Percentiles rank a stretch among this genome's conserved stretches.
phyloP scores from a whole-genome alignment of 2,797 vertebrate genomes.

The Spheniscus humboldti region DNA sequence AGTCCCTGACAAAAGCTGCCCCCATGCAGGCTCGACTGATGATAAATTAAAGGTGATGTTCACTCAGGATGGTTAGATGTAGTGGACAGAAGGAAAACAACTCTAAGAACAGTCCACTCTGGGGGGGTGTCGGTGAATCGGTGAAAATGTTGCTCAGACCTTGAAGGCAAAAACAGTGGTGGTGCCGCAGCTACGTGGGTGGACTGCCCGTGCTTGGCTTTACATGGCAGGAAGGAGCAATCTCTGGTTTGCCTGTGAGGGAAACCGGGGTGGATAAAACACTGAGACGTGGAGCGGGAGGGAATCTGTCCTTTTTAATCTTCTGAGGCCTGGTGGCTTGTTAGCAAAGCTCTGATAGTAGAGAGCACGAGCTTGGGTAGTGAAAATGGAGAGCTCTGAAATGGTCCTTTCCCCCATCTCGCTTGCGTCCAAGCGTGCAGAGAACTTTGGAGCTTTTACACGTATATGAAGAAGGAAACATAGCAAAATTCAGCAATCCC shows the following conservation, averaged over 20 bases:
- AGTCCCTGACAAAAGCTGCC: background rate
- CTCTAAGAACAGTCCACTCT: background rate
- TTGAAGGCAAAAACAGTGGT: background rate
- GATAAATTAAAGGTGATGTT: background rate
- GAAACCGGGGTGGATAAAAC: background rate
- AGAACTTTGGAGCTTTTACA: background rate
- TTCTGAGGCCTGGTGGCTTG: background rate
- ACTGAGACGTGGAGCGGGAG: rapidly evolving
- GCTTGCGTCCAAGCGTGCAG: rapidly evolving
- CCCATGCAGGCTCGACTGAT: rapidly evolving
- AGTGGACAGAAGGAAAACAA: background rate
- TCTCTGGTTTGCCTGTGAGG: rapidly evolving
- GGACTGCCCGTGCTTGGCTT: background rate
- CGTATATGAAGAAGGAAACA: background rate
- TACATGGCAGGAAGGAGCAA: background rate
- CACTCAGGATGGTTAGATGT: background rate
- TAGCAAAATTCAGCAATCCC: rapidly evolving
- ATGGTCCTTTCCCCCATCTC: rapidly evolving
- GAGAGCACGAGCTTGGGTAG: background rate
- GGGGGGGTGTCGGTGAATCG: background rate
- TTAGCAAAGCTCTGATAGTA: background rate
- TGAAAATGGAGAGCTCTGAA: background rate
- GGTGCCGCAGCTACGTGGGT: background rate
- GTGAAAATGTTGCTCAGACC: background rate
- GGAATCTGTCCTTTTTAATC: background rate